These are phyloP conservation scores for Falco biarmicus DNA, from an alignment of 2,797 vertebrate species.

Conservation along the genomic window DNA sequence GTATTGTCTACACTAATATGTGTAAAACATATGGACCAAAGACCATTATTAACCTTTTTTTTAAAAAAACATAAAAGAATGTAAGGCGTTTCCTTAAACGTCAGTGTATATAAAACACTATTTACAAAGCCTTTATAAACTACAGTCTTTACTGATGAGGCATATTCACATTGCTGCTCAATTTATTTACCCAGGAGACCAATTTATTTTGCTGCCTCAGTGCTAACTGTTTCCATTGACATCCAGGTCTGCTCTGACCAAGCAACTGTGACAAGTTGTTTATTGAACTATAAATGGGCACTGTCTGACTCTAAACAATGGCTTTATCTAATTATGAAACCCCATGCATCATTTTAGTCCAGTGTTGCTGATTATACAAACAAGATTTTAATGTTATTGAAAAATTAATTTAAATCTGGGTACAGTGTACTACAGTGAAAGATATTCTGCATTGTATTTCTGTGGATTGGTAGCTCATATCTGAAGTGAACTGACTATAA, in stretches of 20 bases:
- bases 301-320: slow-evolving; percentile 81
- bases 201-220: slow-evolving; percentile 83
- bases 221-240: slow-evolving; percentile 83
- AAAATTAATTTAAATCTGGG: slow-evolving; percentile 35
- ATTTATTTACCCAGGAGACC: slow-evolving; percentile 86
- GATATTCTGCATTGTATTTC: slow-evolving; percentile 7
- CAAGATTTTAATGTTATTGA: slow-evolving; percentile 45
- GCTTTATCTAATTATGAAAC: slow-evolving; percentile 84
- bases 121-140: slow-evolving; percentile 77
- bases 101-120: slow-evolving; percentile 69
- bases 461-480: background rate
- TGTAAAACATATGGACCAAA: background rate
- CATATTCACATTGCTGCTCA: slow-evolving; percentile 75
- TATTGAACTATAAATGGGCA: slow-evolving; percentile 85
- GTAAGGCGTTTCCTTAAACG: slow-evolving; percentile 62
- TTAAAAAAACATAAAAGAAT: background rate
- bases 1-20: background rate
- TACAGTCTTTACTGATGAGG: slow-evolving; percentile 78
- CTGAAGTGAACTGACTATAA: background rate
- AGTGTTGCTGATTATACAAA: slow-evolving; percentile 61
- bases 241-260: slow-evolving; percentile 80
- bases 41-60: background rate
- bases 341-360: slow-evolving; percentile 62
- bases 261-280: slow-evolving; percentile 87
- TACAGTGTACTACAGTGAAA: background rate